Evolutionary conservation across 2,888 invertebrate genomes (phyloP).

Genomic region (Rhopalosiphum nymphaeae): DNA sequence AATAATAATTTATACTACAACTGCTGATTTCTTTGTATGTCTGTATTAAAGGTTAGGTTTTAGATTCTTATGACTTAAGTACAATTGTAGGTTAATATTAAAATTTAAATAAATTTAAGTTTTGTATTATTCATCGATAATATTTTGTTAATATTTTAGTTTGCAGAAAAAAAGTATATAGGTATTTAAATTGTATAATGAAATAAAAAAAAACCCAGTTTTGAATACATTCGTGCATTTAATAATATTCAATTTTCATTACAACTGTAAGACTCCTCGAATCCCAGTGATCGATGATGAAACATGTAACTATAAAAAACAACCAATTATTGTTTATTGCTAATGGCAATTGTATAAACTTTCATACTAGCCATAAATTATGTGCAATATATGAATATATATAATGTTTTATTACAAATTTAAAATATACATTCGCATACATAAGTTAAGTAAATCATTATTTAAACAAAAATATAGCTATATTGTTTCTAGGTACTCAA

Average conservation of each 20-base stretch:
- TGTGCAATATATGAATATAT: not conserved
- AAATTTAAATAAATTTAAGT: too few species aligned
- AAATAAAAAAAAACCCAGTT: too few species aligned
- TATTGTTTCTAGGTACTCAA: not conserved
- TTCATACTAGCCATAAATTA: not conserved
- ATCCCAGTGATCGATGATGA: not conserved
- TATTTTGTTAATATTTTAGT: too few species aligned
- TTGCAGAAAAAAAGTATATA: too few species aligned
- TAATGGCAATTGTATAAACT: not conserved
- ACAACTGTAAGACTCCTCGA: not conserved
- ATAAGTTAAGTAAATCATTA: not conserved
- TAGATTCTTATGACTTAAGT: too few species aligned
- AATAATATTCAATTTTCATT: not conserved
- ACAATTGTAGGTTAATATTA: too few species aligned
- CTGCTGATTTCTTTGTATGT: too few species aligned
- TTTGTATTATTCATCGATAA: too few species aligned
- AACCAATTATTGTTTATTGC: not conserved
- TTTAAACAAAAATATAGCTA: not conserved
- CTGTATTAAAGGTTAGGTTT: too few species aligned
- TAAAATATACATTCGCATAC: not conserved
- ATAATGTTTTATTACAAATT: not conserved
- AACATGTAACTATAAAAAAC: not conserved
- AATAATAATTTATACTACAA: too few species aligned
- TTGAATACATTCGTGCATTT: too few species aligned
- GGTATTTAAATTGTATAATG: too few species aligned